phyloP scores from a whole-genome alignment of 2,113 vertebrate genomes.

The Mirza zaza region DNA sequence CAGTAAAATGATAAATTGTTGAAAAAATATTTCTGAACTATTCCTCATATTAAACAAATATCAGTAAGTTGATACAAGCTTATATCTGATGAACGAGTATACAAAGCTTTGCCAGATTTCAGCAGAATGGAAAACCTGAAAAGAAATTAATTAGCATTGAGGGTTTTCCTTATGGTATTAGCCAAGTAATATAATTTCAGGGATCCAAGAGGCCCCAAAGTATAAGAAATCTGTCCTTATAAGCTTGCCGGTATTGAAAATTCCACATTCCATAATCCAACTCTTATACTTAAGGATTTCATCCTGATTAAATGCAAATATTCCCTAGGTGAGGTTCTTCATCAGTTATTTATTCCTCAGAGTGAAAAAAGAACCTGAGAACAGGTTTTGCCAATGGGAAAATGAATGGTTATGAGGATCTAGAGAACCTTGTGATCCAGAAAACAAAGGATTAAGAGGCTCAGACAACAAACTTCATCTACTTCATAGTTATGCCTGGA shows the following conservation, averaged over 20 bases:
- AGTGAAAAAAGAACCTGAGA: conserved; percentile 13
- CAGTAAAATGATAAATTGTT: neutral
- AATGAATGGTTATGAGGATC: neutral
- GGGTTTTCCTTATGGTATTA: neutral
- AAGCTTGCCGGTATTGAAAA: neutral
- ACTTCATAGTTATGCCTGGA: neutral
- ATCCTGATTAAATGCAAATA: neutral
- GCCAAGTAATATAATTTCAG: neutral
- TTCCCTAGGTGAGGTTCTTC: neutral
- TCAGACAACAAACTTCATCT: neutral
- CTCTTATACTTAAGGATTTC: neutral
- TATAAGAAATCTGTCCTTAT: neutral
- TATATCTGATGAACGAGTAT: conserved; percentile 12
- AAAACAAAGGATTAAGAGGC: neutral
- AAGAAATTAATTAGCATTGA: neutral
- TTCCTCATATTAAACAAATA: neutral
- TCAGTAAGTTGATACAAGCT: neutral
- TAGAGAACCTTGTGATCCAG: neutral
- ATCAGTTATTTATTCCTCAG: conserved; percentile 17
- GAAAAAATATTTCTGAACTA: conserved; percentile 25
- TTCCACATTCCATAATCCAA: neutral
- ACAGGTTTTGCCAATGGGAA: neutral
- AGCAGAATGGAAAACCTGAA: neutral
- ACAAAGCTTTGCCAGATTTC: neutral
- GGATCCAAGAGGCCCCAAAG: neutral